Evolutionary conservation across 2,113 vertebrate species (phyloP).

Genomic region (Dryoscopus gambensis): DNA sequence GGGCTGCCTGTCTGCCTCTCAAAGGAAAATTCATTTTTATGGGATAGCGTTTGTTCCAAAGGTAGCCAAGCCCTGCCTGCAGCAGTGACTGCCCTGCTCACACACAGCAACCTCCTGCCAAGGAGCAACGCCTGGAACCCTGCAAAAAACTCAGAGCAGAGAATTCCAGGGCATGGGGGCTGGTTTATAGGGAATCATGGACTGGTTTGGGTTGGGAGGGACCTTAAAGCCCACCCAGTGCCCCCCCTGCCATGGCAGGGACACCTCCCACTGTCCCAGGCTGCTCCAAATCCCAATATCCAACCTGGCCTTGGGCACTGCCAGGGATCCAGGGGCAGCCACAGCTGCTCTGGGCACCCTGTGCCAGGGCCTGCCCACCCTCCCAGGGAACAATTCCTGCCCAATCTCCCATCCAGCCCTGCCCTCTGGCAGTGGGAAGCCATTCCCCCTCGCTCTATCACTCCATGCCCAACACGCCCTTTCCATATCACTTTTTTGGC

Average conservation of each 20-base stretch:
- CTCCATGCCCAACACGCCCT: no score
- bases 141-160: background rate
- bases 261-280: background rate
- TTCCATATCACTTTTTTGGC: rapidly evolving
- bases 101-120: rapidly evolving
- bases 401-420: background rate
- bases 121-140: background rate
- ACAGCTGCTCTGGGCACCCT: background rate
- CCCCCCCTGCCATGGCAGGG: background rate
- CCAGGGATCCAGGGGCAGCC: background rate
- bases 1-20: background rate
- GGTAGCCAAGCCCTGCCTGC: no score
- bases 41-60: background rate
- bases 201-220: background rate
- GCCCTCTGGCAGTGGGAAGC: background rate
- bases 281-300: background rate
- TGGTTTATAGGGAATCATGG: rapidly evolving
- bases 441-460: background rate
- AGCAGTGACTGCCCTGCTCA: background rate
- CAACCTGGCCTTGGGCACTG: background rate
- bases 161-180: rapidly evolving
- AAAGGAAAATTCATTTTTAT: background rate
- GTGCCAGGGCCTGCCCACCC: no score
- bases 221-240: background rate
- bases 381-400: background rate